These are phyloP conservation scores for Sporophila hypoxantha DNA, from an alignment of 2,113 vertebrate species.

Conservation along the genomic window DNA sequence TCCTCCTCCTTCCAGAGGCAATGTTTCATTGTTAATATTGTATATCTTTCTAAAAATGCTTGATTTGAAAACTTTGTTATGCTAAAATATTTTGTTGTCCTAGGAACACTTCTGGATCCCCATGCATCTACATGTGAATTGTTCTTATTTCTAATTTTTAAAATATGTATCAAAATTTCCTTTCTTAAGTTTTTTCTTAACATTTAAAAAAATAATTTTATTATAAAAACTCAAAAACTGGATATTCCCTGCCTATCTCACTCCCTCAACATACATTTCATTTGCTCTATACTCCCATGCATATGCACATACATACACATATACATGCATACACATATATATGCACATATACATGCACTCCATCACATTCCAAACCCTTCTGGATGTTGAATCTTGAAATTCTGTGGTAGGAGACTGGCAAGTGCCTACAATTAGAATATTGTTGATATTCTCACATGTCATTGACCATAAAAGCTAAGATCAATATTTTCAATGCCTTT, in stretches of 20 bases:
- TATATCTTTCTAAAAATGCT: background rate
- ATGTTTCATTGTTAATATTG: background rate
- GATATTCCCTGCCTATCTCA: background rate
- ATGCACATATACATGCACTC: fast-evolving
- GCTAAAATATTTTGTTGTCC: background rate
- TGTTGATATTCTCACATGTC: background rate
- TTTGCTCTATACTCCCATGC: background rate
- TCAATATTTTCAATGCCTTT: background rate
- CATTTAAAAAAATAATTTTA: background rate
- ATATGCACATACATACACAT: fast-evolving
- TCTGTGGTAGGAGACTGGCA: background rate
- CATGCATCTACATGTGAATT: background rate
- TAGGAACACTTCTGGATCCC: background rate
- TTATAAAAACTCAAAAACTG: background rate
- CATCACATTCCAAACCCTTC: background rate
- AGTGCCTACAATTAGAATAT: background rate
- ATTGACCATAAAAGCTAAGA: background rate
- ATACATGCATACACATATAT: background rate
- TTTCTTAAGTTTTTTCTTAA: background rate
- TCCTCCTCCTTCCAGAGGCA: background rate
- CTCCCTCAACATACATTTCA: background rate
- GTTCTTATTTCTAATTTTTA: background rate
- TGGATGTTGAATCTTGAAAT: background rate
- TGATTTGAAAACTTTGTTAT: background rate
- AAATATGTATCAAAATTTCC: background rate